These are phyloP conservation scores for Pandemis heparana DNA, from an alignment of 2,888 invertebrate genomes.

Conservation along the genomic window DNA sequence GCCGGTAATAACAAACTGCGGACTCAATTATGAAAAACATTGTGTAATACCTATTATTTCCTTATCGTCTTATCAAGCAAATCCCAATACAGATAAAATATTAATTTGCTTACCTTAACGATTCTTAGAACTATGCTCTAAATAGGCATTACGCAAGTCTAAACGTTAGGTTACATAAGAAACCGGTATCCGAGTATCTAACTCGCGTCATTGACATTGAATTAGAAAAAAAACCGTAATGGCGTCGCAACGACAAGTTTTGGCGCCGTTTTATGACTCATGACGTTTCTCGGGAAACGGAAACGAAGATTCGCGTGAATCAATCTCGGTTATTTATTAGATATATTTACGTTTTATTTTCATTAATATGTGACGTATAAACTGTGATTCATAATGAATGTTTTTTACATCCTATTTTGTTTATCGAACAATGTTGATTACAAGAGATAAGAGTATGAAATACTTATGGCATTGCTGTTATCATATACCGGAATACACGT, in stretches of 20 bases:
- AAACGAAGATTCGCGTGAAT: slow-evolving; percentile 49
- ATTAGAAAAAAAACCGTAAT: slow-evolving; percentile 39
- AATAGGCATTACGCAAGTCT: slow-evolving; percentile 26
- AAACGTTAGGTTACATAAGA: slow-evolving; percentile 33
- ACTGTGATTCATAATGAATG: slow-evolving; percentile 26
- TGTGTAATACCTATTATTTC: slow-evolving; percentile 6
- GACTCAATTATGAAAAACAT: slow-evolving; percentile 12
- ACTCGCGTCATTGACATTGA: slow-evolving; percentile 41
- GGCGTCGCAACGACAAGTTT: slow-evolving; percentile 28
- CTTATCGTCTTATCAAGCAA: slow-evolving; percentile 3
- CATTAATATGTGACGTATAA: slow-evolving; percentile 2
- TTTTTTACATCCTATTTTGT: slow-evolving; percentile 36
- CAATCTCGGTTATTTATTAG: slow-evolving; percentile 45
- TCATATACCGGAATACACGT: slow-evolving; percentile 17
- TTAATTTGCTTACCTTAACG: slow-evolving; percentile 6
- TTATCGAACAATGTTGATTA: slow-evolving; percentile 29
- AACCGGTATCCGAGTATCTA: slow-evolving; percentile 25
- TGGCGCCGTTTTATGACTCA: slow-evolving; percentile 47
- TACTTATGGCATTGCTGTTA: slow-evolving; percentile 14
- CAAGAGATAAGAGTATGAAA: slow-evolving; percentile 16
- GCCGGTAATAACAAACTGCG: not conserved
- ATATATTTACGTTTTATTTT: slow-evolving; percentile 5
- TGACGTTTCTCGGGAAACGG: slow-evolving; percentile 47
- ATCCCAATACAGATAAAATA: not conserved
- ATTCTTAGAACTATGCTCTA: slow-evolving; percentile 6